These are phyloP conservation scores for Apis laboriosa DNA, from an alignment of 1,140 invertebrate genomes.

Conservation along the genomic window DNA sequence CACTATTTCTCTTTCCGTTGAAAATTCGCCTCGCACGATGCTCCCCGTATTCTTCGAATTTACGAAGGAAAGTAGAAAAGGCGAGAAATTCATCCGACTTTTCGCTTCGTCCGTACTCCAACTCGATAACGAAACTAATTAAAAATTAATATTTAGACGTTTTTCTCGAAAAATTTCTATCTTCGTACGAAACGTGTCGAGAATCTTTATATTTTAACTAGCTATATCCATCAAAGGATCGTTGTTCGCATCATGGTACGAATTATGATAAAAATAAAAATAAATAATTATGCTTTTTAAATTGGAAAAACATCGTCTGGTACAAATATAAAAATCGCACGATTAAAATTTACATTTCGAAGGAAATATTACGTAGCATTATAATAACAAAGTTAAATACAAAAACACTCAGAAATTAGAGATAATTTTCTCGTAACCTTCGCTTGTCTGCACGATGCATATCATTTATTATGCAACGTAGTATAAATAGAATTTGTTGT, in stretches of 20 bases:
- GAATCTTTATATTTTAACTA: no score
- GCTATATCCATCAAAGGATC: no score
- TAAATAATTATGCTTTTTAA: neutral
- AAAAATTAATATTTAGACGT: no score
- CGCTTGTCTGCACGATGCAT: neutral
- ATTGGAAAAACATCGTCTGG: no score
- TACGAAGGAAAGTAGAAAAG: neutral
- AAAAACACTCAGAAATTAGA: neutral
- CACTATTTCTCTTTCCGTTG: slow-evolving; percentile 1
- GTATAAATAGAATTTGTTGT: neutral
- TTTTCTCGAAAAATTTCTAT: no score
- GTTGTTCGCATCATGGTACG: no score
- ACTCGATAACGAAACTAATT: no score
- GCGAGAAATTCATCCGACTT: neutral
- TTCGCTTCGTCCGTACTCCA: no score
- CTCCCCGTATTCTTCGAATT: neutral
- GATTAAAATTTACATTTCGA: no score
- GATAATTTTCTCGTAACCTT: slow-evolving; percentile 12
- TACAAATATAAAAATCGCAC: no score
- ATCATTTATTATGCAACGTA: slow-evolving; percentile 11
- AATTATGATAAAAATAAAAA: neutral
- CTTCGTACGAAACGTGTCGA: no score
- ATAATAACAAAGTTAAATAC: no score
- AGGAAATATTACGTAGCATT: neutral
- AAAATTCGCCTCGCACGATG: neutral